Base-by-base conservation (phyloP, 64 coral and sea anemone species). In the Hydrozoanthus tunicans region DNA sequence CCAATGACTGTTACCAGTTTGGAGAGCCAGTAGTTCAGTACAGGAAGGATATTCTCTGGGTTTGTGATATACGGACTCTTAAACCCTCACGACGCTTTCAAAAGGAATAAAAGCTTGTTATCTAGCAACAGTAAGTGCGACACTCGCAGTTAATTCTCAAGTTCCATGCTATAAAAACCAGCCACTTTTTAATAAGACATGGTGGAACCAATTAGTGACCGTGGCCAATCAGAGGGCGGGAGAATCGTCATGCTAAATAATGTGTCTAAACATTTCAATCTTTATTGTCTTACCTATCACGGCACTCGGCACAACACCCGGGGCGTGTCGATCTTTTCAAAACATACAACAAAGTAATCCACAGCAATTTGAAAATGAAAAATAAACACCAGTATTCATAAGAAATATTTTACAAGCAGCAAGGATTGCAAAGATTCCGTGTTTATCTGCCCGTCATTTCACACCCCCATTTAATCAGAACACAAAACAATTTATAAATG, bases 251-350 rank as follows among this genome's bases (percentile, higher is more conserved):
- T 84, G 86, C 92, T 86, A 99, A 99, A 99, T 99, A 99, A 99
- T 99, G 84, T 95, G 94, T 95, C 92, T 95, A 99, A 99, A 99
- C 97, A 99, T 93, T 99, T 95, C 97, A 94, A 93, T 92, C 89
- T 91, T 90, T 81, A 95, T 99, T 99, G 97, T 99, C 84, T 99
- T 78, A 90, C 59, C 92, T 83, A 99, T 99, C 97, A 95, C 92
- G 91, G 91, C 86, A 92, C 88, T 91, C 93, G 93, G 91, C 84
- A 93, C 94, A 96, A 90, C 68, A 86, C 68, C 91, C 95, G 97
- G 91, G 97, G 97, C 97, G 97, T 99, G 97, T 96, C 97, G 80
- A 76, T 59, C 89, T 80, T 95, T 99, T 96, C 91, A 99, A 96
- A 95, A 91, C 97, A 92, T 82, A 99, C 85, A 99, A 96, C 94